Base-by-base conservation (phyloP, 2,113 vertebrate genomes). In the Hassar affinis region DNA sequence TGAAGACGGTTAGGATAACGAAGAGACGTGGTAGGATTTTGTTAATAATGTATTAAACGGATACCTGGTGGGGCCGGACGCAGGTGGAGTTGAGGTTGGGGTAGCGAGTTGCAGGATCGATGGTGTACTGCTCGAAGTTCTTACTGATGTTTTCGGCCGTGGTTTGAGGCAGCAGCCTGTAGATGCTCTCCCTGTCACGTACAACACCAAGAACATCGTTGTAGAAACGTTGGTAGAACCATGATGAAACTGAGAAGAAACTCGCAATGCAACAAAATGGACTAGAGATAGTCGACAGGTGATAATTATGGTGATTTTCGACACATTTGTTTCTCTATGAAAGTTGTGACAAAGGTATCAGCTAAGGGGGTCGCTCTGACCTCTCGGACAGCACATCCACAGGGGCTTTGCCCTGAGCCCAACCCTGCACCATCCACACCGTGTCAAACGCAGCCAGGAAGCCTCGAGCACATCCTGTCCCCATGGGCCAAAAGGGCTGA, bases 401-500 rank as follows among this genome's bases (percentile, higher is more conserved):
- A 0, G 95, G 95, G 17, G 88, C 90, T 54, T 89, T 95, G 17
- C 96, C 96, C 84, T 97, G 96, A 2, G 96, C 90, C 97, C 96
- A 98, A 84, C 94, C 94, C 88, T 91, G 94, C 89, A 99, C 96
- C 97, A 99, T 99, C 98, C 98, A 99, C 0, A 94, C 96, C 0
- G 96, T 95, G 89, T 99, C 98, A 64, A 99, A 98, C 52, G 97
- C 97, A 14, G 97, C 98, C 88, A 99, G 85, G 86, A 99, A 99
- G 0, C 98, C 98, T 0, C 98, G 94, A 75, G 98, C 98, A 88
- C 97, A 99, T 8, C 98, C 98, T 0, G 98, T 99, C 0, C 98
- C 98, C 98, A 99, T 99, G 0, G 98, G 98, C 98, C 98, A 99
- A 92, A 99, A 99, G 0, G 98, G 98, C 98, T 99, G 87, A 1